Percentiles rank a stretch among this genome's conserved stretches.
Evolutionary conservation across 2,888 invertebrate species (phyloP).

Genomic region (Tenthredo notha): DNA sequence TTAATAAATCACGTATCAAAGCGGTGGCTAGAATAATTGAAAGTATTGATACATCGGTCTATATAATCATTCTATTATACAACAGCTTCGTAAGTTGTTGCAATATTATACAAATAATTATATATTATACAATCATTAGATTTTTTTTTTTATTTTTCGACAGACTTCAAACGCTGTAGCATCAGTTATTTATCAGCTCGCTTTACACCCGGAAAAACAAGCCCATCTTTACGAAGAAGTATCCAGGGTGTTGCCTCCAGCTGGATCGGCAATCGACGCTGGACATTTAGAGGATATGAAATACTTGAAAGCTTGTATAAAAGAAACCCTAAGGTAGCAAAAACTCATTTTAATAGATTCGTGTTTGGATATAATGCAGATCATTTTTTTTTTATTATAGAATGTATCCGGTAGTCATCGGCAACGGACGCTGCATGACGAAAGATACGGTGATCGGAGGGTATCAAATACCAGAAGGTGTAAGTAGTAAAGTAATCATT

Average conservation of each 20-base stretch:
- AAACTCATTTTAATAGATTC: neutral
- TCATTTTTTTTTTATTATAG: slow-evolving; percentile 77
- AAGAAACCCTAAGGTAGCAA: slow-evolving; percentile 85
- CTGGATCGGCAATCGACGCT: slow-evolving; percentile 79
- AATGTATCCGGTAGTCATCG: slow-evolving; percentile 88
- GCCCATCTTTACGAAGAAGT: slow-evolving; percentile 83
- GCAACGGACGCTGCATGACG: slow-evolving; percentile 86
- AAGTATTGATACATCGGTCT: slow-evolving; percentile 22
- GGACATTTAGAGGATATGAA: slow-evolving; percentile 83
- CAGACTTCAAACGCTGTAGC: slow-evolving; percentile 90
- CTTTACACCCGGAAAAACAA: slow-evolving; percentile 84
- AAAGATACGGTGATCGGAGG: slow-evolving; percentile 86
- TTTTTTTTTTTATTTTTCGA: slow-evolving; percentile 64
- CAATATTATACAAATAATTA: neutral
- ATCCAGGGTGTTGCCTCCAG: slow-evolving; percentile 77
- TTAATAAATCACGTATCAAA: slow-evolving; percentile 30
- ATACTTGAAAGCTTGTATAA: slow-evolving; percentile 87
- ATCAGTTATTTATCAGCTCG: slow-evolving; percentile 86
- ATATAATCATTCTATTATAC: neutral
- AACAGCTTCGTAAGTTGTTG: neutral
- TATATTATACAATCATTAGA: neutral
- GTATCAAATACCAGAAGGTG: slow-evolving; percentile 88
- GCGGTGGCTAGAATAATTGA: slow-evolving; percentile 34
- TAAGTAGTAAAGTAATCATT: slow-evolving; percentile 77
- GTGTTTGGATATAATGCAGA: neutral